These are phyloP conservation scores for Aurelia sp. DNA, from an alignment of 30 jellyfish, hydroid and myxozoan genomes.

Conservation along the genomic window DNA sequence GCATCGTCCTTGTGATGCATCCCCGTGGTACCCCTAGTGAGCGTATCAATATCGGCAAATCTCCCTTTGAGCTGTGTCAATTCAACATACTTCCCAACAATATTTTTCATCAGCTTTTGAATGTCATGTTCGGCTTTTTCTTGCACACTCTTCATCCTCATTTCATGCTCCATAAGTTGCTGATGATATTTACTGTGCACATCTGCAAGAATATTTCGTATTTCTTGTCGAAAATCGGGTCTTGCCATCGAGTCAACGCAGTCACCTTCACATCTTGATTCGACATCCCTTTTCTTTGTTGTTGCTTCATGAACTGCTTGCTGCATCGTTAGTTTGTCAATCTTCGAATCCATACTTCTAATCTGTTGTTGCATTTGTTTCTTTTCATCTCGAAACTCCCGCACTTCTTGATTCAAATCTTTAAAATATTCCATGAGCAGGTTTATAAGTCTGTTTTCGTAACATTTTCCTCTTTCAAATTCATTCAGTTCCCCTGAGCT, in stretches of 20 bases:
- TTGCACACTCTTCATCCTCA: slow-evolving; percentile 77
- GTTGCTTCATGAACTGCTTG: slow-evolving; percentile 25
- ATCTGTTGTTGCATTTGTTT: slow-evolving; percentile 65
- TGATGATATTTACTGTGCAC: slow-evolving; percentile 81
- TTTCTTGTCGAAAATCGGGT: slow-evolving; percentile 67
- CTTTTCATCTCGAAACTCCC: slow-evolving; percentile 80
- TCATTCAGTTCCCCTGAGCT: not conserved
- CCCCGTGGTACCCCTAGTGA: not conserved
- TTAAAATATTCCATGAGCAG: slow-evolving; percentile 84
- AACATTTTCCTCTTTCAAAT: not conserved
- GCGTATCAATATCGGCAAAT: not conserved
- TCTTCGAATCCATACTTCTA: slow-evolving; percentile 27
- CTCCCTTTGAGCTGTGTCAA: slow-evolving; percentile 40
- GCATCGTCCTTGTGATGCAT: not conserved
- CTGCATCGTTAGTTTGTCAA: slow-evolving; percentile 33
- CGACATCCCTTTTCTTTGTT: slow-evolving; percentile 30
- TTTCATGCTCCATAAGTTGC: slow-evolving; percentile 86
- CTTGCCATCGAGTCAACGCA: not conserved
- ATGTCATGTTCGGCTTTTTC: slow-evolving; percentile 87
- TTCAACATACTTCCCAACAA: slow-evolving; percentile 82
- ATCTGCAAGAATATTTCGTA: slow-evolving; percentile 73
- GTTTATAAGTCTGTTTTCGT: slow-evolving; percentile 54
- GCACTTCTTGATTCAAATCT: slow-evolving; percentile 87
- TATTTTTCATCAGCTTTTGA: slow-evolving; percentile 80
- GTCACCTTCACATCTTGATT: not conserved